Percentiles rank a stretch among this genome's conserved stretches.
These are phyloP conservation scores for Dendrolimus kikuchii DNA, from an alignment of 1,140 invertebrate species.

Conservation along the genomic window DNA sequence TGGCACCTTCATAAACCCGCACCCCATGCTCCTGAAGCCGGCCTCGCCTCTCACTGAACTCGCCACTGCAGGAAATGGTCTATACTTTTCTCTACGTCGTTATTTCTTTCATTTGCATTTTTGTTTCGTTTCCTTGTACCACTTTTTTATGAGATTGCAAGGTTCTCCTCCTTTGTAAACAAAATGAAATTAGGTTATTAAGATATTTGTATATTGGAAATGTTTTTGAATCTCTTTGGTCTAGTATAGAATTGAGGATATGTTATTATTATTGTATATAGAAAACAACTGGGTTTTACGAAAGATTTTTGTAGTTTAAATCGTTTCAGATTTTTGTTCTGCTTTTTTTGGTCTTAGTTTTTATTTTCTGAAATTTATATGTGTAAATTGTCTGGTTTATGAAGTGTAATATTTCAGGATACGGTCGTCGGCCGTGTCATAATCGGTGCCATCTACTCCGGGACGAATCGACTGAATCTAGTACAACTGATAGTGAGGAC, in stretches of 20 bases:
- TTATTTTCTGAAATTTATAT: constrained; percentile 7
- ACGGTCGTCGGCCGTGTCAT: constrained; percentile 40
- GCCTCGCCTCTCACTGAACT: constrained; percentile 57
- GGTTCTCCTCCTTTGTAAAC: too few species aligned
- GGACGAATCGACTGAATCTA: constrained; percentile 61
- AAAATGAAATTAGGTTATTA: too few species aligned
- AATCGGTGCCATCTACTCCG: constrained; percentile 42
- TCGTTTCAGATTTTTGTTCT: constrained; percentile 9
- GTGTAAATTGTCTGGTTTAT: constrained; percentile 6
- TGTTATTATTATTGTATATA: too few species aligned
- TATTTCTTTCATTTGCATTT: neutral
- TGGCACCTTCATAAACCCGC: constrained; percentile 59
- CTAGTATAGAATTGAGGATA: too few species aligned
- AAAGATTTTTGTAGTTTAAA: too few species aligned
- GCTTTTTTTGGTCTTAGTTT: constrained; percentile 16
- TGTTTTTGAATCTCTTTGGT: too few species aligned
- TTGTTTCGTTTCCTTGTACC: neutral
- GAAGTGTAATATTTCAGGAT: constrained; percentile 39
- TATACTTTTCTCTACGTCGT: neutral
- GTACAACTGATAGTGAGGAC: constrained; percentile 62
- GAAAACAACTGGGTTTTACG: too few species aligned
- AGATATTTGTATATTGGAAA: too few species aligned
- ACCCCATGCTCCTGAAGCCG: constrained; percentile 52
- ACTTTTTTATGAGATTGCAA: too few species aligned
- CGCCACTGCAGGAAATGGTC: constrained; percentile 52